Percentiles rank a stretch among this genome's conserved stretches.
These are phyloP conservation scores for Dasyurus viverrinus DNA, from an alignment of 2,113 vertebrate species.

Conservation along the genomic window DNA sequence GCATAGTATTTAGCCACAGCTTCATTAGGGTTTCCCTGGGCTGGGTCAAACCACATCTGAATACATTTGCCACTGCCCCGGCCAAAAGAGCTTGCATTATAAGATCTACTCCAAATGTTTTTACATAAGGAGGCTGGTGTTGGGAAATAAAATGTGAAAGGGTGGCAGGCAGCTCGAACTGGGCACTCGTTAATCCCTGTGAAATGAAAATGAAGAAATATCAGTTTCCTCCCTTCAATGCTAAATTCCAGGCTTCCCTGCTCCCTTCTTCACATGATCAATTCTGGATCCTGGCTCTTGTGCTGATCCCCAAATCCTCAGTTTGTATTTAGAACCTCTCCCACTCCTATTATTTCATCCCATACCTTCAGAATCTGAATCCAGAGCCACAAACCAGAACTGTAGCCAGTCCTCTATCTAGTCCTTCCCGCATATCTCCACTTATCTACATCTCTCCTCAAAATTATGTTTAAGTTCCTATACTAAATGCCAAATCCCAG, in stretches of 20 bases:
- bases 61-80: not conserved
- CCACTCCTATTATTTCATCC: not conserved
- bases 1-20: constrained; percentile 88
- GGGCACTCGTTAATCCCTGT: not conserved
- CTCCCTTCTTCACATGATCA: not conserved
- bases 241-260: no score
- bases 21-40: constrained; percentile 83
- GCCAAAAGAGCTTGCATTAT: not conserved
- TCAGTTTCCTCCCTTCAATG: constrained; percentile 4
- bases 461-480: not conserved
- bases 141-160: not conserved
- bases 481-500: not conserved
- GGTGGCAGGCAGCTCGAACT: not conserved
- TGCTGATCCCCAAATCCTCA: not conserved
- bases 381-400: not conserved
- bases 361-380: not conserved
- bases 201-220: not conserved
- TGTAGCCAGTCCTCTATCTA: not conserved
- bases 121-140: not conserved
- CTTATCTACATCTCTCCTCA: not conserved
- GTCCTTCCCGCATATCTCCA: not conserved
- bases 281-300: not conserved
- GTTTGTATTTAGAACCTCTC: not conserved
- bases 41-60: constrained; percentile 11
- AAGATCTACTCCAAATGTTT: not conserved